Conservation (phyloP, 35 echinoderm and acorn worm species). For the Diadema setosum region DNA sequence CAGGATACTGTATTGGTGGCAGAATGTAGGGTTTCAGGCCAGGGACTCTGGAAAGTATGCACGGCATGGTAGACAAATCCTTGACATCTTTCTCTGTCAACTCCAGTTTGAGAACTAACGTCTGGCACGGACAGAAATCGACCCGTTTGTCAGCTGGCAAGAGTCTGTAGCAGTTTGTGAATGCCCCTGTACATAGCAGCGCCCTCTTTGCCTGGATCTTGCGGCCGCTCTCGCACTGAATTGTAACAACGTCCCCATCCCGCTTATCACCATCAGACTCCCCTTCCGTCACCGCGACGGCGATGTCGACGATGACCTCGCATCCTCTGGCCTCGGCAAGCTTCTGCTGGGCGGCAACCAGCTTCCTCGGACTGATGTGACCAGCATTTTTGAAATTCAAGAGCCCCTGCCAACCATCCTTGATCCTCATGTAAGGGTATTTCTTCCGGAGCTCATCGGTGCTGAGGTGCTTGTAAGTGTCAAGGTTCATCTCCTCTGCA, state of each 20-base stretch:
- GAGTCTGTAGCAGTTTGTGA: background rate
- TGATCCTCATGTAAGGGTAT: background rate
- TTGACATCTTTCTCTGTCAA: slow-evolving; percentile 2
- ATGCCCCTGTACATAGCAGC: slow-evolving; percentile 9
- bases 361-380: background rate
- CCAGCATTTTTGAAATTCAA: background rate
- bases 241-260: background rate
- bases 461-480: background rate
- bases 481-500: background rate
- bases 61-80: background rate
- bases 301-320: slow-evolving; percentile 29
- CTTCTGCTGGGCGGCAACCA: slow-evolving; percentile 39
- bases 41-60: background rate
- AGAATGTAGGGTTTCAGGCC: slow-evolving; percentile 11
- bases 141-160: background rate
- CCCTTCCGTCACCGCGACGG: background rate
- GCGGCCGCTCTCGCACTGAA: background rate
- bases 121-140: background rate
- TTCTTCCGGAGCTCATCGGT: background rate
- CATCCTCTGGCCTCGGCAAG: slow-evolving; percentile 2
- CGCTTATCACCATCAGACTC: background rate
- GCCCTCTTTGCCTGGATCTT: background rate
- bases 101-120: background rate
- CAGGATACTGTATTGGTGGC: slow-evolving; percentile 17
- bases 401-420: background rate